Evolutionary conservation across 2,113 vertebrate genomes (phyloP).

Genomic region (Melanocharis versteri): DNA sequence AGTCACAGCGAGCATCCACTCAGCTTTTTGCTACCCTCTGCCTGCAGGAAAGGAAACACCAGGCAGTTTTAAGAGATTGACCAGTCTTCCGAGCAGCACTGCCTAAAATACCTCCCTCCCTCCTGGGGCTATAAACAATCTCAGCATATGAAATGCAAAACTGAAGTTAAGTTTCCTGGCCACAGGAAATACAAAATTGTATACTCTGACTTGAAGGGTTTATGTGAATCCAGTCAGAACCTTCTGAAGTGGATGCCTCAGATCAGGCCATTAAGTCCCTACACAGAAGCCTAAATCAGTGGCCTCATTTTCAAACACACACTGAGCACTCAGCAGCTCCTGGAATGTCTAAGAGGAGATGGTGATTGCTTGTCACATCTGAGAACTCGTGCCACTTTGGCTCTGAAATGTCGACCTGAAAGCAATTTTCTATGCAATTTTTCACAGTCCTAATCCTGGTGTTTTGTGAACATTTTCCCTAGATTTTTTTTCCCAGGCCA

Average conservation of each 20-base stretch:
- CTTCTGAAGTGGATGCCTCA: slow-evolving; percentile 13
- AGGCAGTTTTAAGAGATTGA: background rate
- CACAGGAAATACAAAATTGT: background rate
- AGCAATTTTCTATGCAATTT: slow-evolving; percentile 18
- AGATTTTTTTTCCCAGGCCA: background rate
- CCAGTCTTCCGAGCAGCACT: background rate
- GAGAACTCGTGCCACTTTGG: background rate
- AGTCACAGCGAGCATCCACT: background rate
- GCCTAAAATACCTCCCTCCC: background rate
- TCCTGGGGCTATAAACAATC: background rate
- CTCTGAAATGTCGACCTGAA: background rate
- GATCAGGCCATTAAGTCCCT: slow-evolving; percentile 34
- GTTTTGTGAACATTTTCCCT: background rate
- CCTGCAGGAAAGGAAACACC: background rate
- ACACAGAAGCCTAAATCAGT: background rate
- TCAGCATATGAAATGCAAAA: background rate
- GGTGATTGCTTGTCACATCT: slow-evolving; percentile 27
- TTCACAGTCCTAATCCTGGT: background rate
- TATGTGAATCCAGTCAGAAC: slow-evolving; percentile 24
- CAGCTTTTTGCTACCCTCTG: background rate
- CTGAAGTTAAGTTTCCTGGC: background rate
- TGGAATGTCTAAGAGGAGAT: background rate
- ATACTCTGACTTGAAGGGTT: background rate
- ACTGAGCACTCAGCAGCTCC: slow-evolving; percentile 18
- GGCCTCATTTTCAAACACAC: slow-evolving; percentile 35